Conservation (phyloP, 2,113 vertebrate species). For the Cynocephalus volans region DNA sequence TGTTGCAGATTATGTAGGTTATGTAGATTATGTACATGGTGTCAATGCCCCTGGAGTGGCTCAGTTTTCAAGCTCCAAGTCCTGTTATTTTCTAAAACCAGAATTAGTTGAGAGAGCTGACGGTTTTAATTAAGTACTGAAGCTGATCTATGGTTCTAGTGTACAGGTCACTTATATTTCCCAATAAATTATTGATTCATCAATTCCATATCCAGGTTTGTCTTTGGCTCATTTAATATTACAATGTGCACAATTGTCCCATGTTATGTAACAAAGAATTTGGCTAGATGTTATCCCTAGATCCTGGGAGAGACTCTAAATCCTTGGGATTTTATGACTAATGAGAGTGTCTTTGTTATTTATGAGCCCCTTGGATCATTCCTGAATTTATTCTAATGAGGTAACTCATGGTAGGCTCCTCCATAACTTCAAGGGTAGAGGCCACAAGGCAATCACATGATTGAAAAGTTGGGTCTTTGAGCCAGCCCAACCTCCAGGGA, state of each 20-base stretch:
- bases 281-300: background rate
- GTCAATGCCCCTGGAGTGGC: background rate
- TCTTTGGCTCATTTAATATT: constrained; percentile 26
- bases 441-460: background rate
- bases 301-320: background rate
- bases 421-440: background rate
- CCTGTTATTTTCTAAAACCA: constrained; percentile 19
- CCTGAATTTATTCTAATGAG: background rate
- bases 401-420: background rate
- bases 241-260: background rate
- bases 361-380: background rate
- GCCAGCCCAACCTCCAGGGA: background rate
- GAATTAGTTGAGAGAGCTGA: background rate
- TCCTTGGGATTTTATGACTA: background rate
- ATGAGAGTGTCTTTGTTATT: background rate
- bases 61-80: background rate
- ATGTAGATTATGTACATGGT: background rate
- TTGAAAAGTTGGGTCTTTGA: background rate
- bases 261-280: background rate
- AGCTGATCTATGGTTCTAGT: background rate
- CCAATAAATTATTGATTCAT: background rate
- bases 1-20: background rate
- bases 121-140: background rate
- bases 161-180: background rate
- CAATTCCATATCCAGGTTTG: background rate